phyloP scores from a whole-genome alignment of 2,113 vertebrate genomes.

The Megalops atlanticus region DNA sequence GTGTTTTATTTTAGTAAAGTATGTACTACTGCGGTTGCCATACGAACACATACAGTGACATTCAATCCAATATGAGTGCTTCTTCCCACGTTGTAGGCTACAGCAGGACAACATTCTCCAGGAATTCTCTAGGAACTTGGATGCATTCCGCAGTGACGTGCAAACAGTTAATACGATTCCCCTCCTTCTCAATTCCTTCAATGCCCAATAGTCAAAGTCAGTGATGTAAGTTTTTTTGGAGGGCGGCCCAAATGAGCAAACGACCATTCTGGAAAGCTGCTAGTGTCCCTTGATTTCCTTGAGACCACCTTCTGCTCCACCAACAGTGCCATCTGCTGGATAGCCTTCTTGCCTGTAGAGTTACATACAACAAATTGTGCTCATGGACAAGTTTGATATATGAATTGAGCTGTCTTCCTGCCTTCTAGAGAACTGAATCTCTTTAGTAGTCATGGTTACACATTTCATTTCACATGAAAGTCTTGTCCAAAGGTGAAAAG shows the following conservation, averaged over 20 bases:
- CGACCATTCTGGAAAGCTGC: constrained; percentile 18
- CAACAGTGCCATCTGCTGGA: constrained; percentile 23
- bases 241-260: constrained; percentile 3
- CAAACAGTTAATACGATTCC: background rate
- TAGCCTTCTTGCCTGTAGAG: background rate
- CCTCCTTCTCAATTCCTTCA: constrained; percentile 1
- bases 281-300: background rate
- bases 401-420: too few species aligned
- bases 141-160: constrained; percentile 10
- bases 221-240: constrained; percentile 24
- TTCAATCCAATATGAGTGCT: background rate
- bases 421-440: too few species aligned
- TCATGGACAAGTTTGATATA: too few species aligned
- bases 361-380: background rate
- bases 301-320: background rate
- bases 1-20: background rate
- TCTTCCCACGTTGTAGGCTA: background rate
- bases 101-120: background rate
- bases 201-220: background rate
- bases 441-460: too few species aligned
- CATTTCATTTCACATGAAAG: too few species aligned
- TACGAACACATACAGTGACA: background rate
- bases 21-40: background rate
- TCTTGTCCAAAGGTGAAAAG: too few species aligned
- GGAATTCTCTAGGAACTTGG: constrained; percentile 11